phyloP scores from a whole-genome alignment of 2,113 vertebrate genomes.

The Helogale parvula region DNA sequence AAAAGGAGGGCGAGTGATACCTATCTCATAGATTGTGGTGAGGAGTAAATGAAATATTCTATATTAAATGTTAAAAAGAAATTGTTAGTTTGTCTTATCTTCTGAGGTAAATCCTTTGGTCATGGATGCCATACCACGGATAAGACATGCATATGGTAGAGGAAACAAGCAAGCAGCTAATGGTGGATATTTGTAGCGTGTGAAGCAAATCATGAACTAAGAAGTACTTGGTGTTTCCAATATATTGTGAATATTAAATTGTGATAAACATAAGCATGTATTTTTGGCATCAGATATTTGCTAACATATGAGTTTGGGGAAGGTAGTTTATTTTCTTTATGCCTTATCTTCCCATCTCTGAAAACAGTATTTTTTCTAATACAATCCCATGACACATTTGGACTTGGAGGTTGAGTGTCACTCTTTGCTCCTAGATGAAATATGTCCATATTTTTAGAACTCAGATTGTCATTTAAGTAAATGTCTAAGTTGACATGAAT shows the following conservation, averaged over 20 bases:
- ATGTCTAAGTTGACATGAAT: background rate
- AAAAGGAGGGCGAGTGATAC: background rate
- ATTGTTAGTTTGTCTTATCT: background rate
- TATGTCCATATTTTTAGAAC: background rate
- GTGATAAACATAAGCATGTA: background rate
- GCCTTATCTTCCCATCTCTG: background rate
- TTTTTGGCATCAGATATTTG: background rate
- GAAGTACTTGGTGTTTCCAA: background rate
- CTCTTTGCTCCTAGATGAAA: background rate
- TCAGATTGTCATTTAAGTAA: background rate
- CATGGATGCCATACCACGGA: background rate
- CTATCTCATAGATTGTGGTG: background rate
- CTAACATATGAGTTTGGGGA: background rate
- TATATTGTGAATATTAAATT: background rate
- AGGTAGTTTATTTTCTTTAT: conserved; percentile 11
- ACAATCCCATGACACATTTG: background rate
- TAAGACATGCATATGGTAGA: background rate
- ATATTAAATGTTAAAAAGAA: background rate
- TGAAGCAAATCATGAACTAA: background rate
- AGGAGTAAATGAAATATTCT: conserved; percentile 11
- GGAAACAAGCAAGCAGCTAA: background rate
- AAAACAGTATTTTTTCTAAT: background rate
- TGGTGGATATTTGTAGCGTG: background rate
- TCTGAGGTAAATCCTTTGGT: background rate
- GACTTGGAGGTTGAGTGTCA: background rate